These are phyloP conservation scores for Ryuthela nishihirai DNA, from an alignment of 2,888 invertebrate species.

Conservation along the genomic window DNA sequence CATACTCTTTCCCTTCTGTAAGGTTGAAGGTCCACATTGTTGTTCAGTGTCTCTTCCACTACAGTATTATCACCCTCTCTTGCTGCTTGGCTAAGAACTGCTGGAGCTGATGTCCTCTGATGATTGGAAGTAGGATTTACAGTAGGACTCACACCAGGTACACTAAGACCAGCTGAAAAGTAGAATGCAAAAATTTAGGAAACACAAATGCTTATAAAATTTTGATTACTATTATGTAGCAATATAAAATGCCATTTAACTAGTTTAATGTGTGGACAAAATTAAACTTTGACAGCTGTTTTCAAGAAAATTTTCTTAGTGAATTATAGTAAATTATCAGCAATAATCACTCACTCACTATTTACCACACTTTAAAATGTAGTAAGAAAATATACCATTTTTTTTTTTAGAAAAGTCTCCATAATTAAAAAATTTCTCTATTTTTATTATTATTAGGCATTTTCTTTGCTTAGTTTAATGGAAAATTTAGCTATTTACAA, in stretches of 20 bases:
- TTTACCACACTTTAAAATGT: too few species aligned
- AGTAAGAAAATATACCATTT: too few species aligned
- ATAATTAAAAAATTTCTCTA: too few species aligned
- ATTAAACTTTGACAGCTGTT: neutral
- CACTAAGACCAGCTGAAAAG: constrained; percentile 52
- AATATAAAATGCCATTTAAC: too few species aligned
- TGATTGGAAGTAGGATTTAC: constrained; percentile 48
- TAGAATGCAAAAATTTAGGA: neutral
- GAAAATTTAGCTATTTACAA: too few species aligned
- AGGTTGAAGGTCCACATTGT: neutral
- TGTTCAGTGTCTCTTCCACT: neutral
- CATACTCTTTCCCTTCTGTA: constrained; percentile 11
- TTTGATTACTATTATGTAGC: too few species aligned
- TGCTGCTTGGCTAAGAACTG: neutral
- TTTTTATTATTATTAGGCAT: too few species aligned
- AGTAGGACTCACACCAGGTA: constrained; percentile 55
- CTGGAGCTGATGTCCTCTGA: constrained; percentile 1
- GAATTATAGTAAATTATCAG: neutral
- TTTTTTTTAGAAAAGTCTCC: too few species aligned
- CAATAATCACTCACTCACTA: too few species aligned
- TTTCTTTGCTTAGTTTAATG: too few species aligned
- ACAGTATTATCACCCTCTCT: neutral
- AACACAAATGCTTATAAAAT: neutral
- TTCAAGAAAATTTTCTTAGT: neutral
- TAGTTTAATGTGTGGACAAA: neutral